Evolutionary conservation across 2,113 vertebrate species (phyloP).

Genomic region (Lagopus leucura): DNA sequence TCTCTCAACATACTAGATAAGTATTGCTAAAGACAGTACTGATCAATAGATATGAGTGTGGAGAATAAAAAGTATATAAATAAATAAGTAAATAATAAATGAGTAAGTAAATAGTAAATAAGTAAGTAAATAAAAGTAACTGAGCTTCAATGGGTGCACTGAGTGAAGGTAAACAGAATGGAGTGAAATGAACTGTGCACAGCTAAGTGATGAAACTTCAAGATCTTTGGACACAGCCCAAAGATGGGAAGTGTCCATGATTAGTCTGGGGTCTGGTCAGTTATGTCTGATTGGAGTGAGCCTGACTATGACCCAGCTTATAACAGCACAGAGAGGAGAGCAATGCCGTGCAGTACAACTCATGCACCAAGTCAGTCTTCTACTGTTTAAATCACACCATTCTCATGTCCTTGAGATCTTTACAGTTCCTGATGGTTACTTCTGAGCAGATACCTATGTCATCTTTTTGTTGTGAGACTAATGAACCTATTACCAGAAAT

Average conservation of each 20-base stretch:
- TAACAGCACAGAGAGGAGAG: neutral
- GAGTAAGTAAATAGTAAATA: too few relatives aligned
- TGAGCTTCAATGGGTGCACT: neutral
- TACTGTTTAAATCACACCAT: accelerated
- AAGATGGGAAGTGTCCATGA: neutral
- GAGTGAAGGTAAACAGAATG: neutral
- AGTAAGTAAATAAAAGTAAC: neutral
- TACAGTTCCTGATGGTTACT: neutral
- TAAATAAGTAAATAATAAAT: too few relatives aligned
- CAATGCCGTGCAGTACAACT: neutral
- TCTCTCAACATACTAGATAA: neutral
- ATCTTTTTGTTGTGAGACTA: neutral
- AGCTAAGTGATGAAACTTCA: neutral
- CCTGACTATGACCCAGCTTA: neutral
- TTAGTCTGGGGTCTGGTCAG: neutral
- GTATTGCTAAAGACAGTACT: neutral
- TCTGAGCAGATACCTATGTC: neutral
- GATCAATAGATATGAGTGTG: neutral
- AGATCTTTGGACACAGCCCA: neutral
- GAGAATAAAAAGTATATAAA: neutral
- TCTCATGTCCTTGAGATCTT: neutral
- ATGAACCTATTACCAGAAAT: conserved; percentile 1
- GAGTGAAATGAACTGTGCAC: neutral
- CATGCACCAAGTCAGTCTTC: neutral
- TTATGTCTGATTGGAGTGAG: neutral